These are phyloP conservation scores for Peromyscus aztecus DNA, from an alignment of 2,797 vertebrate species.

Conservation along the genomic window DNA sequence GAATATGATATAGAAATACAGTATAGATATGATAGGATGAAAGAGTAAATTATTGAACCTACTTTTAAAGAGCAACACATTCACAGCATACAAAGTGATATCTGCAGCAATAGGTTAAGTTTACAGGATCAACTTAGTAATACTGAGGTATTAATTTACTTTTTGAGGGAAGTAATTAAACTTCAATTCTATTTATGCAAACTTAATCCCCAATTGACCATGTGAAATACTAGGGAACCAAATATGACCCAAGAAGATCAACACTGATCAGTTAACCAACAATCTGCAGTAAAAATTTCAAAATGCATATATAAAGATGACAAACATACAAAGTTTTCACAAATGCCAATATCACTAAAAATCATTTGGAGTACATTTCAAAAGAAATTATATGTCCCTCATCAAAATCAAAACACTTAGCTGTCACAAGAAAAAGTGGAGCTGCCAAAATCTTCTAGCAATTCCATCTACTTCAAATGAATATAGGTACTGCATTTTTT, in stretches of 20 bases:
- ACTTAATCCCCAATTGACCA: background rate
- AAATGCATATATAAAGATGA: background rate
- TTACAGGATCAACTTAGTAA: background rate
- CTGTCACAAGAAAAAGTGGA: constrained; percentile 71
- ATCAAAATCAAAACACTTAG: constrained; percentile 72
- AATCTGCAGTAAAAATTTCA: background rate
- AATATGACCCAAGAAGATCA: background rate
- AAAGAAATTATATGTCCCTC: constrained; percentile 61
- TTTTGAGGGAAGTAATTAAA: background rate
- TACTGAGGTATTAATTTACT: background rate
- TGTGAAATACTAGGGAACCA: background rate
- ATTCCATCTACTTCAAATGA: constrained; percentile 36
- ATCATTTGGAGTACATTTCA: constrained; percentile 60
- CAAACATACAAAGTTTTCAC: constrained; percentile 46
- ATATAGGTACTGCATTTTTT: constrained; percentile 14
- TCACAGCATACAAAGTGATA: no score
- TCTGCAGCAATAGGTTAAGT: background rate
- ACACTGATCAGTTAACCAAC: background rate
- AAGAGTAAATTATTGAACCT: no score
- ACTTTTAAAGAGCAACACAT: no score
- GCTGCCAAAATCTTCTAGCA: constrained; percentile 70
- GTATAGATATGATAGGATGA: no score
- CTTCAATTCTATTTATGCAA: background rate
- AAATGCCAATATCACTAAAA: constrained; percentile 57
- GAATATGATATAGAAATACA: no score